These are phyloP conservation scores for Smutsia gigantea DNA, from an alignment of 2,797 vertebrate genomes.

Conservation along the genomic window DNA sequence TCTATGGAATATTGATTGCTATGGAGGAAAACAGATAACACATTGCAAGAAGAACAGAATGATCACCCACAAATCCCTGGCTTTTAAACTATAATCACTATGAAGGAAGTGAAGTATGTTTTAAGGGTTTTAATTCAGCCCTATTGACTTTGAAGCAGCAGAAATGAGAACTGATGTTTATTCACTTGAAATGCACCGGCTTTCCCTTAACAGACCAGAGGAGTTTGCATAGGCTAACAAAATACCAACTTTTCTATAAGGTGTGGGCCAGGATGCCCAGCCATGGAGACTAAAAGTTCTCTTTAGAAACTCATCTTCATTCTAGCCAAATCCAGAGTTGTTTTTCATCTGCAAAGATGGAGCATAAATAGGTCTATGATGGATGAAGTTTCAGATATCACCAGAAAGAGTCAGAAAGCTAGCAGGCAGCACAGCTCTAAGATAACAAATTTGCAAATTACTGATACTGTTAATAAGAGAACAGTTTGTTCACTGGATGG, in stretches of 20 bases:
- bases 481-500: background rate
- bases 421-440: constrained; percentile 22
- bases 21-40: background rate
- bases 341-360: constrained; percentile 70
- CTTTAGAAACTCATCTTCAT: constrained; percentile 58
- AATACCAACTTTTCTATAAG: constrained; percentile 37
- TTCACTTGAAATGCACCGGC: constrained; percentile 15
- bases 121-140: constrained; percentile 35
- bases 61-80: constrained; percentile 41
- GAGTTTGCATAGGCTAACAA: constrained; percentile 55
- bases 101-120: constrained; percentile 51
- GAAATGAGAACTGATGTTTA: background rate
- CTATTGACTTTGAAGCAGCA: constrained; percentile 21
- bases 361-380: constrained; percentile 58
- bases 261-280: background rate
- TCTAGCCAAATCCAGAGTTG: constrained; percentile 65
- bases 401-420: constrained; percentile 63
- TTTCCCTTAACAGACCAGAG: constrained; percentile 54
- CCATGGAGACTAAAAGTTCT: constrained; percentile 49
- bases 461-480: background rate
- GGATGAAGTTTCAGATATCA: constrained; percentile 64
- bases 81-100: constrained; percentile 60
- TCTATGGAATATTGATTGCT: constrained; percentile 71
- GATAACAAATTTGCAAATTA: background rate
- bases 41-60: constrained; percentile 13